Percentiles rank a stretch among this genome's conserved stretches.
These are phyloP conservation scores for Gymnoscopelus braueri DNA, from an alignment of 2,797 vertebrate genomes.

Conservation along the genomic window DNA sequence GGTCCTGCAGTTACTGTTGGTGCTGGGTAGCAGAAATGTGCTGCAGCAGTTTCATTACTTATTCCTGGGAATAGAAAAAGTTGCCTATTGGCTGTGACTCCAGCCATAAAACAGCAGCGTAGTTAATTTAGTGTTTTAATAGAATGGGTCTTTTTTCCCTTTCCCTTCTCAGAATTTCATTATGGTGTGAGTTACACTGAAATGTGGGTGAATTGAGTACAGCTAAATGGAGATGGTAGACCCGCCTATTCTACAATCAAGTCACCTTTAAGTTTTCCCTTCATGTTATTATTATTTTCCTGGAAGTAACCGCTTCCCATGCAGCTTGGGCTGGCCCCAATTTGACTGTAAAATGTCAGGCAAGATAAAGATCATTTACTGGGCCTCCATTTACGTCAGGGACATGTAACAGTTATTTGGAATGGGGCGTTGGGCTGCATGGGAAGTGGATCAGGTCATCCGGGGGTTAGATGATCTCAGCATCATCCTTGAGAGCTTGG, in stretches of 20 bases:
- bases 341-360: background rate
- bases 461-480: slow-evolving; percentile 33
- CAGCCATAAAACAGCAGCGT: slow-evolving; percentile 6
- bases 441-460: slow-evolving; percentile 32
- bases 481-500: slow-evolving; percentile 22
- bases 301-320: background rate
- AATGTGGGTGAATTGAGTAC: background rate
- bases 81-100: background rate
- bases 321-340: background rate
- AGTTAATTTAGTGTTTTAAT: slow-evolving; percentile 27
- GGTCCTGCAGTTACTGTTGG: slow-evolving; percentile 38
- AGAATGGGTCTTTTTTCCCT: slow-evolving; percentile 6
- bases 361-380: slow-evolving; percentile 13
- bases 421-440: slow-evolving; percentile 17
- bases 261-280: background rate
- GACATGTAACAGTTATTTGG: background rate
- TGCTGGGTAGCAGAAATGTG: slow-evolving; percentile 12
- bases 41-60: too few relatives aligned
- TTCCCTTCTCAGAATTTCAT: slow-evolving; percentile 5
- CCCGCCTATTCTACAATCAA: background rate
- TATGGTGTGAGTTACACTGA: slow-evolving; percentile 20
- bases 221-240: slow-evolving; percentile 4
- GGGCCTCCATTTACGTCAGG: background rate
- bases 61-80: slow-evolving; percentile 1
- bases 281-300: background rate